A percentile compares a stretch with the other conserved stretches of the same genome.
Conservation (phyloP, 2,888 invertebrate genomes). For the Omphaloscelis lunosa region DNA sequence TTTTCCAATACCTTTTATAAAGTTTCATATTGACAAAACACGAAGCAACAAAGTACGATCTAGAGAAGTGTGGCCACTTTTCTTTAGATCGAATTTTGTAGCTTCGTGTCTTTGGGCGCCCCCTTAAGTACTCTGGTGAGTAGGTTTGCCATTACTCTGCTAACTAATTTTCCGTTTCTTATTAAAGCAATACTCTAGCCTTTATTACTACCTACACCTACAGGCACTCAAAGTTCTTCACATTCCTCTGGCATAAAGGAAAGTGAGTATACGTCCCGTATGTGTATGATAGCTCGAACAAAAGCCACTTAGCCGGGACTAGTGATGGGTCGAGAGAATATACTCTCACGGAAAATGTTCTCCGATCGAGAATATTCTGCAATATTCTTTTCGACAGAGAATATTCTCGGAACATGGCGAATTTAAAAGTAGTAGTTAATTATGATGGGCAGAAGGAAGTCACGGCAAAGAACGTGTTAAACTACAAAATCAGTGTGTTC, state of each 20-base stretch:
- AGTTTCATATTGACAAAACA: too few relatives aligned
- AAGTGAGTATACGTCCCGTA: slow-evolving; percentile 14
- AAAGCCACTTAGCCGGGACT: slow-evolving; percentile 45
- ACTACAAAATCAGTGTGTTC: neutral
- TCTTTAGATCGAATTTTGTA: too few relatives aligned
- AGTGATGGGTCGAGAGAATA: neutral
- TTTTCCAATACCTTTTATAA: too few relatives aligned
- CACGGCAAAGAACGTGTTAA: neutral
- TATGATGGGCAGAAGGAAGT: too few relatives aligned
- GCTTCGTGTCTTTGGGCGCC: too few relatives aligned
- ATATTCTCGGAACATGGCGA: neutral
- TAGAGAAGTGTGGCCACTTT: too few relatives aligned
- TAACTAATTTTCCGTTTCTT: neutral
- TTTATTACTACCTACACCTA: slow-evolving; percentile 18
- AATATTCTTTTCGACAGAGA: neutral
- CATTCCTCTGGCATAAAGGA: slow-evolving; percentile 43
- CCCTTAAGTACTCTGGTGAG: neutral
- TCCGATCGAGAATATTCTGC: neutral
- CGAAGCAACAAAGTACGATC: too few relatives aligned
- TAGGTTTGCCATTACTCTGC: neutral
- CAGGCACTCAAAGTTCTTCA: slow-evolving; percentile 41
- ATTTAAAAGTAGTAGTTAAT: neutral
- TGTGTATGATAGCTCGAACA: slow-evolving; percentile 47
- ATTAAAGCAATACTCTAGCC: neutral
- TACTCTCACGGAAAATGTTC: neutral